phyloP scores from a whole-genome alignment of 35 echinoderm and acorn worm genomes.

The Apostichopus japonicus region DNA sequence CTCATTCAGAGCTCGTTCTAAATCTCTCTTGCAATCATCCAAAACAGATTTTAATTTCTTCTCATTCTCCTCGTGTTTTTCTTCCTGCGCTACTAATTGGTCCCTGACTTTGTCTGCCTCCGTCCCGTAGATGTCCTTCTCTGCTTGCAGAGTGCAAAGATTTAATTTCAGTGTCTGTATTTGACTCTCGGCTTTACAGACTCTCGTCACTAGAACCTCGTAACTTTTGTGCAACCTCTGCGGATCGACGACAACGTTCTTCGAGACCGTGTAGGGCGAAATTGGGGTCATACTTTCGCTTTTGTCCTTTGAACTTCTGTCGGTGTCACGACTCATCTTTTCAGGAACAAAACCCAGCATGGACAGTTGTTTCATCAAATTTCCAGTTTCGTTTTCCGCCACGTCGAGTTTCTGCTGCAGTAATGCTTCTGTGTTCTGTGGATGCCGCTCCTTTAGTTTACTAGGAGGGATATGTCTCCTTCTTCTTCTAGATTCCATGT shows the following conservation, averaged over 20 bases:
- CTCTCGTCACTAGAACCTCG: slow-evolving; percentile 70
- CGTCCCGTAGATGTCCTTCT: slow-evolving; percentile 64
- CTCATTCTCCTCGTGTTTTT: slow-evolving; percentile 54
- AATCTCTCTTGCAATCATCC: slow-evolving; percentile 41
- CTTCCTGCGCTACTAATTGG: background rate
- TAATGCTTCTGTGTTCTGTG: background rate
- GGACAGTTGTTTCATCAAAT: slow-evolving; percentile 68
- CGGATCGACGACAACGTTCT: slow-evolving; percentile 32
- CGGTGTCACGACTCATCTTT: too few species aligned
- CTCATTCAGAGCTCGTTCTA: background rate
- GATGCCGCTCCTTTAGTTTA: background rate
- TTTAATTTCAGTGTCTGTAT: slow-evolving; percentile 90
- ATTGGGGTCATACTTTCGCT: slow-evolving; percentile 33
- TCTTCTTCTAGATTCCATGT: slow-evolving; percentile 9
- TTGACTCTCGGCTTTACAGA: slow-evolving; percentile 85
- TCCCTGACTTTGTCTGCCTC: slow-evolving; percentile 40
- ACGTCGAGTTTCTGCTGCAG: slow-evolving; percentile 82
- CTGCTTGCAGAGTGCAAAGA: slow-evolving; percentile 78
- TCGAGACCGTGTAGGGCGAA: slow-evolving; percentile 41
- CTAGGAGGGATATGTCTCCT: background rate
- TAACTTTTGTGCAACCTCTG: slow-evolving; percentile 75
- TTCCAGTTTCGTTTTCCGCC: slow-evolving; percentile 79
- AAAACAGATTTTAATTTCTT: slow-evolving; percentile 69
- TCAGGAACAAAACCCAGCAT: slow-evolving; percentile 62
- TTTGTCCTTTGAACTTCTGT: background rate